Conservation (phyloP, 2,113 vertebrate species). For the Macrotis lagotis region DNA sequence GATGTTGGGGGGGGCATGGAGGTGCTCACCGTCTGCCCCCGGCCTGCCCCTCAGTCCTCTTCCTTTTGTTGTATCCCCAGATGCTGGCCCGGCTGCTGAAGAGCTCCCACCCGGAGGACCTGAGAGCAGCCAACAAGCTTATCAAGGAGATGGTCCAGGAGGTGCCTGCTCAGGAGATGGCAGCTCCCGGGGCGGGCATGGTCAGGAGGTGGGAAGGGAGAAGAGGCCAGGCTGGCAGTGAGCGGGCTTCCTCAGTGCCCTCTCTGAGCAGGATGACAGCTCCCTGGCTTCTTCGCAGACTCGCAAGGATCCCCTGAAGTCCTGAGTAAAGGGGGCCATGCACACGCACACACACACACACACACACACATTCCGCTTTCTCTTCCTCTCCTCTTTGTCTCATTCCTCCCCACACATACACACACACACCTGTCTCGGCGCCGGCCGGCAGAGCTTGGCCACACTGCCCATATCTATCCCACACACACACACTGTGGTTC, state of each 20-base stretch:
- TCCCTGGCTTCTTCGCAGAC: too few relatives aligned
- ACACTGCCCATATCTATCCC: not conserved
- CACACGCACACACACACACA: too few relatives aligned
- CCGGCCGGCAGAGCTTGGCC: not conserved
- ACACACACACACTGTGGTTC: not conserved
- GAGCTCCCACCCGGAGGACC: conserved; percentile 96
- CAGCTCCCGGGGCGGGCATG: not conserved
- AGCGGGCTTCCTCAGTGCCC: not conserved
- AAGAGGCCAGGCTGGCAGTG: not conserved
- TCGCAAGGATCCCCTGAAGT: too few relatives aligned
- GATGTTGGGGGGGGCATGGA: not conserved
- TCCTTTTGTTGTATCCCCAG: conserved; percentile 80
- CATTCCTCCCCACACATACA: too few relatives aligned
- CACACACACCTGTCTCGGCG: too few relatives aligned
- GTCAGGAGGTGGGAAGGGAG: too few relatives aligned
- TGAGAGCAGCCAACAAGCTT: conserved; percentile 97
- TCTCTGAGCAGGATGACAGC: too few relatives aligned
- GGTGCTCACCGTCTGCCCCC: too few relatives aligned
- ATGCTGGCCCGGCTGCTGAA: conserved; percentile 94
- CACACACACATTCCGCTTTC: too few relatives aligned
- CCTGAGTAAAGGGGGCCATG: too few relatives aligned
- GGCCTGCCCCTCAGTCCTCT: fast-evolving
- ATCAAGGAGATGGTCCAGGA: conserved; percentile 99
- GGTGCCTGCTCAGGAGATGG: conserved; percentile 80
- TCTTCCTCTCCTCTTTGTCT: too few relatives aligned